A percentile compares a stretch with the other conserved stretches of the same genome.
These are phyloP conservation scores for Homalodisca vitripennis DNA, from an alignment of 1,140 invertebrate species.

Conservation along the genomic window DNA sequence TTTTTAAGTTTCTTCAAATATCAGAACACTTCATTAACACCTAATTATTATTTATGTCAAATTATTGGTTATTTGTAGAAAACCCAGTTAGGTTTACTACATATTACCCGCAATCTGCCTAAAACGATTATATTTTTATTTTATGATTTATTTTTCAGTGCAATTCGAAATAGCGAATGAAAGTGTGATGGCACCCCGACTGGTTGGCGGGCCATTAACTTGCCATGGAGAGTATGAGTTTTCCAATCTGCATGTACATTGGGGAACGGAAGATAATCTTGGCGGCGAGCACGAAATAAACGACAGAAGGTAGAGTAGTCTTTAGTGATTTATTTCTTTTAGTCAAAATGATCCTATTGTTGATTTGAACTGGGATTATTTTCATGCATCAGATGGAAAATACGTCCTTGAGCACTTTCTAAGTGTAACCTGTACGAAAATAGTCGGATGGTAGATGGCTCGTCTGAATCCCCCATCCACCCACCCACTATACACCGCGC, in stretches of 20 bases:
- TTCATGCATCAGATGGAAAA: not conserved
- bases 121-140: not conserved
- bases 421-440: no score
- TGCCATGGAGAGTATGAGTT: not conserved
- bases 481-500: no score
- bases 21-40: no score
- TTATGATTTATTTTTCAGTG: not conserved
- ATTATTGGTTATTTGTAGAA: no score
- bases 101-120: not conserved
- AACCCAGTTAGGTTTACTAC: no score
- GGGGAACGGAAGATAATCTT: not conserved
- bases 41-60: no score
- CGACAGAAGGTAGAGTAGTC: not conserved
- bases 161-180: not conserved
- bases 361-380: not conserved
- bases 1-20: no score
- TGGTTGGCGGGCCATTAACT: not conserved
- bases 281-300: constrained; percentile 13
- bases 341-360: not conserved
- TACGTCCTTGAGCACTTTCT: not conserved
- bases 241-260: constrained; percentile 3
- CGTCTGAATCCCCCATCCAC: no score
- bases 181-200: not conserved
- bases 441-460: no score
- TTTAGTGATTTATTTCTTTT: not conserved